These are phyloP conservation scores for Sminthurinus signatus DNA, from an alignment of 1,140 invertebrate species.

Conservation along the genomic window DNA sequence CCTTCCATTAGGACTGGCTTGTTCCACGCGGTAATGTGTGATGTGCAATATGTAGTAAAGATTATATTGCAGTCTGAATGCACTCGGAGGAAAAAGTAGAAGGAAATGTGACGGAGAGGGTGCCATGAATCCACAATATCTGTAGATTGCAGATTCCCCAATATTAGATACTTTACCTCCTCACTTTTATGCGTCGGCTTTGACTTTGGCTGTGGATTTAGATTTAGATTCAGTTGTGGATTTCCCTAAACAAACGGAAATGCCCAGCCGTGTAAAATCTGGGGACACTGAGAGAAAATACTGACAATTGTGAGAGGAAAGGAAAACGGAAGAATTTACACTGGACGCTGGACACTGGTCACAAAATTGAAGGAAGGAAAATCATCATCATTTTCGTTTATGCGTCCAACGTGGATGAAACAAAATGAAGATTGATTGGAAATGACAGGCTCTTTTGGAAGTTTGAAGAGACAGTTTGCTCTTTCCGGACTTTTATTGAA, in stretches of 20 bases:
- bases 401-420: conserved; percentile 12
- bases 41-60: no score
- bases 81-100: no score
- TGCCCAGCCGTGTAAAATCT: background rate
- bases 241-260: no score
- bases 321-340: background rate
- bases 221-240: no score
- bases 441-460: conserved; percentile 14
- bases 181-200: no score
- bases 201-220: no score
- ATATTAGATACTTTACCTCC: no score
- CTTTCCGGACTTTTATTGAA: no score
- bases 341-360: background rate
- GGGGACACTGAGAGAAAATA: background rate
- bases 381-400: background rate
- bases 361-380: background rate
- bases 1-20: background rate
- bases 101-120: no score
- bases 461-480: conserved; percentile 11
- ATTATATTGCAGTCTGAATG: no score
- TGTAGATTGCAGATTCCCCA: no score
- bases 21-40: background rate
- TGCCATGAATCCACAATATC: no score
- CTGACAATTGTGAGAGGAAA: background rate
- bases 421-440: conserved; percentile 30